A percentile compares a stretch with the other conserved stretches of the same genome.
Evolutionary conservation across 2,888 invertebrate species (phyloP).

Genomic region (Mamestra brassicae): DNA sequence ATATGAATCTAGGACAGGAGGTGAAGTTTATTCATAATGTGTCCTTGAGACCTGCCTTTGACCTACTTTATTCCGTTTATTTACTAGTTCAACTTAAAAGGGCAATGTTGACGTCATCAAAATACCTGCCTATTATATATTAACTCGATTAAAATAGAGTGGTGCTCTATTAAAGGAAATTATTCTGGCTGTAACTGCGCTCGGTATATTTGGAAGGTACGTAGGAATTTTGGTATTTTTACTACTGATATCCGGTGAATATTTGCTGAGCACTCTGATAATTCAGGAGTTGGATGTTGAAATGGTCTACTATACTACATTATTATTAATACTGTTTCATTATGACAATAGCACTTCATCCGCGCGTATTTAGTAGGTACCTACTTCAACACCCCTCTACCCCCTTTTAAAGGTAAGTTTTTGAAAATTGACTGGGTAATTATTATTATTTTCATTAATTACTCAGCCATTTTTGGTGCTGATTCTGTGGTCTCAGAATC

Average conservation of each 20-base stretch:
- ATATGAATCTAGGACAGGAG: slow-evolving; percentile 28
- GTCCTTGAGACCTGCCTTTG: slow-evolving; percentile 58
- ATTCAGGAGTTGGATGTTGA: background rate
- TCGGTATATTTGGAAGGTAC: background rate
- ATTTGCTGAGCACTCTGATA: background rate
- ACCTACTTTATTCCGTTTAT: slow-evolving; percentile 52
- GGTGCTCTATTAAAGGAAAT: slow-evolving; percentile 4
- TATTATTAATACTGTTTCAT: no score
- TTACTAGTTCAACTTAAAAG: slow-evolving; percentile 36
- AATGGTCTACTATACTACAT: no score
- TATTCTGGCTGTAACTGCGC: background rate
- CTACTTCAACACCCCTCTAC: no score
- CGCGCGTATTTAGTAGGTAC: no score
- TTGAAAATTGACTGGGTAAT: no score
- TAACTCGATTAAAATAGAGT: slow-evolving; percentile 13
- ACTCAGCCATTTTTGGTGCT: no score
- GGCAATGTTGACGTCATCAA: background rate
- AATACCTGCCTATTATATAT: slow-evolving; percentile 1
- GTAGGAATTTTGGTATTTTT: background rate
- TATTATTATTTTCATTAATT: no score
- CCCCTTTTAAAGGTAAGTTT: no score
- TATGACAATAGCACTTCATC: no score
- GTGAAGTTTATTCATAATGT: slow-evolving; percentile 38
- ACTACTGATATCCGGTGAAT: background rate
- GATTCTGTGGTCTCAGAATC: no score